These are phyloP conservation scores for Gymnarchus niloticus DNA, from an alignment of 2,113 vertebrate genomes.

Conservation along the genomic window DNA sequence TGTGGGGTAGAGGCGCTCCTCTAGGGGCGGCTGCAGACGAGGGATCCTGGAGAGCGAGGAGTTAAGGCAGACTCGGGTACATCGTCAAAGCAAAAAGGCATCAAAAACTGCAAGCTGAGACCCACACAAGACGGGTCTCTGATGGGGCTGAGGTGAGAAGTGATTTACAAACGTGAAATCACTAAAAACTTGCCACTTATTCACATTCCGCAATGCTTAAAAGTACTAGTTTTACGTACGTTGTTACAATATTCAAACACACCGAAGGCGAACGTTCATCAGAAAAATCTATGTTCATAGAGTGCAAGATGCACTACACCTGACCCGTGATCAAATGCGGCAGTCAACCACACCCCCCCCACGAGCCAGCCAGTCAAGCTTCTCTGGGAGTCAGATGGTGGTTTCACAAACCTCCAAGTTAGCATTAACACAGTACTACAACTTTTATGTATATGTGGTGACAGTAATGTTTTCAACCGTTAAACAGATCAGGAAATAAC, in stretches of 20 bases:
- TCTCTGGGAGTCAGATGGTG: background rate
- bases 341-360: no score
- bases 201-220: no score
- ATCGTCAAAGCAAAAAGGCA: constrained; percentile 38
- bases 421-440: background rate
- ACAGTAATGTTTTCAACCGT: background rate
- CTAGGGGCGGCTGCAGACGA: constrained; percentile 60
- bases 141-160: background rate
- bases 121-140: background rate
- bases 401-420: background rate
- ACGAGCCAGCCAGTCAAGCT: no score
- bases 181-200: background rate
- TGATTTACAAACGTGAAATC: background rate
- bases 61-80: constrained; percentile 53
- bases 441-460: background rate
- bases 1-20: constrained; percentile 65
- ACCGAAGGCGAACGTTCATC: no score
- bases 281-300: background rate
- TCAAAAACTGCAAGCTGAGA: constrained; percentile 20
- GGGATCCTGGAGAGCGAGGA: constrained; percentile 52
- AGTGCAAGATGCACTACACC: background rate
- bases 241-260: background rate
- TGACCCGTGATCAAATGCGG: background rate
- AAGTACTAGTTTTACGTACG: background rate
- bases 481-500: background rate